These are phyloP conservation scores for Chlorodrepanis virens DNA, from an alignment of 2,113 vertebrate species.

Conservation along the genomic window DNA sequence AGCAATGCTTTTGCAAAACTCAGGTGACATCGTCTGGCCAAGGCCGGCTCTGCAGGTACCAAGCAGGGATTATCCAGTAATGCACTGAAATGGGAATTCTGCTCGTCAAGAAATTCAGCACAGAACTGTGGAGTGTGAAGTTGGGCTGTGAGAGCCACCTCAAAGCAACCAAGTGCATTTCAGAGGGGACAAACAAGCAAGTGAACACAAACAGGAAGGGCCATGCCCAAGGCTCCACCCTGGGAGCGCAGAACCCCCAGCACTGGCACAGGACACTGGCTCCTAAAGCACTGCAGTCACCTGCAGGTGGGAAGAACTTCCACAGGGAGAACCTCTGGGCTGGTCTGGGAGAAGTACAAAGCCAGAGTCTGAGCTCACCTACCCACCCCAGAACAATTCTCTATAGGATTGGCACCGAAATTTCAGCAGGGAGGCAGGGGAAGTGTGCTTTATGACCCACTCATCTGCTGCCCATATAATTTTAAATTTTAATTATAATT, in stretches of 20 bases:
- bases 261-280: neutral
- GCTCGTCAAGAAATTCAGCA: neutral
- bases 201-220: rapidly evolving
- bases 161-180: neutral
- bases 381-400: neutral
- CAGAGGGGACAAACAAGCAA: neutral
- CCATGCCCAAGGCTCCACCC: neutral
- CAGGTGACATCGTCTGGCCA: conserved; percentile 47
- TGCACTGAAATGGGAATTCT: neutral
- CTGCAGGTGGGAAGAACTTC: neutral
- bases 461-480: neutral
- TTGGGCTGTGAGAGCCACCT: neutral
- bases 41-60: neutral
- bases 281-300: rapidly evolving
- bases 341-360: neutral
- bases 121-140: neutral
- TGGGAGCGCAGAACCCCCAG: neutral
- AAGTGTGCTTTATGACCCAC: neutral
- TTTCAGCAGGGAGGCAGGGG: neutral
- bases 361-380: neutral
- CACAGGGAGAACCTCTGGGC: neutral
- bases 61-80: no score
- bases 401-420: rapidly evolving
- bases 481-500: neutral
- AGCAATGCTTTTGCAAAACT: neutral